Evolutionary conservation across 2,113 vertebrate species (phyloP).

Genomic region (Microcebus lehilahytsara): DNA sequence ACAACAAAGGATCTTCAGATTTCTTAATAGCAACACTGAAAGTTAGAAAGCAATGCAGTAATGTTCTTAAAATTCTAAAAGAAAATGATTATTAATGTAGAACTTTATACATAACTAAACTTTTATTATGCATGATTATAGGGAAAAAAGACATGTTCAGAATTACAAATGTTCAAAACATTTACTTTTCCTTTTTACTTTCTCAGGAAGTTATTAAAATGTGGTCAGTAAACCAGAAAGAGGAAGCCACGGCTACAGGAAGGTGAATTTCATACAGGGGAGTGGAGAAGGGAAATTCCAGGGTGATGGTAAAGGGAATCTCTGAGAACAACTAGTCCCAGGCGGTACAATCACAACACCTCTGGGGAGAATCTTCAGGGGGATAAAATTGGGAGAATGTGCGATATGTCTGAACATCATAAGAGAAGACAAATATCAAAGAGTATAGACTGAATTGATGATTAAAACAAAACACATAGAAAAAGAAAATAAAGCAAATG

Average conservation of each 20-base stretch:
- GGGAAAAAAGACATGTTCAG: background rate
- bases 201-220: background rate
- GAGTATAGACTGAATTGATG: background rate
- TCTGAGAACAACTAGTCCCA: background rate
- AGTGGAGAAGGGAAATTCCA: background rate
- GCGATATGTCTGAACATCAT: too few relatives aligned
- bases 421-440: background rate
- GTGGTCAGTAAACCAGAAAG: background rate
- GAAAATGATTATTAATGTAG: background rate
- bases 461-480: background rate
- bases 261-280: background rate
- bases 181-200: background rate
- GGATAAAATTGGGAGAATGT: background rate
- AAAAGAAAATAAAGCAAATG: background rate
- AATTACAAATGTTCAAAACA: background rate
- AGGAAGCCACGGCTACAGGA: background rate
- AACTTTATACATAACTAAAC: background rate
- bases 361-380: background rate
- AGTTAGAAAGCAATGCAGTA: background rate
- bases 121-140: background rate
- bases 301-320: background rate
- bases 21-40: background rate
- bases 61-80: background rate
- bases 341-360: background rate
- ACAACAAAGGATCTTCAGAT: background rate